These are phyloP conservation scores for Crocuta crocuta DNA, from an alignment of 2,113 vertebrate species.

Conservation along the genomic window DNA sequence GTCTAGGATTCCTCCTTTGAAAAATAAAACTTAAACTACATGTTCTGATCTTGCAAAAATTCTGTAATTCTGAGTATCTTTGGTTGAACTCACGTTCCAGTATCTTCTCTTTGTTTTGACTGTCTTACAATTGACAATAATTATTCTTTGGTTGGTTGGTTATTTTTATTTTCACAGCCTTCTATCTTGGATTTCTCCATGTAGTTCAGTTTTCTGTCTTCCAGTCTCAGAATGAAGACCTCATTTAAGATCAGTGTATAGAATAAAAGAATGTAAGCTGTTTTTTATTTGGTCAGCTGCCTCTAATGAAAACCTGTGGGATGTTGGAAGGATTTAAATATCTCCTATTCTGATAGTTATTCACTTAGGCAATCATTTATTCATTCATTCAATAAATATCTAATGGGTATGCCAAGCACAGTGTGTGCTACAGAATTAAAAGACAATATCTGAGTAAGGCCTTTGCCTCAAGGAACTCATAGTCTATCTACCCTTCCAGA, in stretches of 20 bases:
- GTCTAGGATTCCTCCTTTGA: not conserved
- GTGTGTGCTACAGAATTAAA: not conserved
- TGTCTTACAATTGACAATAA: not conserved
- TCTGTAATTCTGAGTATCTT: not conserved
- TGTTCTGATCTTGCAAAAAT: not conserved
- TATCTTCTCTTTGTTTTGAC: not conserved
- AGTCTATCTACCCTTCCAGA: not conserved
- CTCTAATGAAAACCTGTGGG: not conserved
- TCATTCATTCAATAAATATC: constrained; percentile 39
- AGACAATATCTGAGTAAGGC: not conserved
- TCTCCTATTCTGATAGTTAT: not conserved
- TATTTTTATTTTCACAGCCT: not conserved
- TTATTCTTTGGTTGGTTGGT: not conserved
- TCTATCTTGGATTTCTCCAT: not conserved
- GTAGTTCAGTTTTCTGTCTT: not conserved
- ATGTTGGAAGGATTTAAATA: not conserved
- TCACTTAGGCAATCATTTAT: not conserved
- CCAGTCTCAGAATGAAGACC: not conserved
- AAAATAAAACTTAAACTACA: not conserved
- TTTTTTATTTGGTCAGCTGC: not conserved
- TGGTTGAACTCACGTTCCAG: not conserved
- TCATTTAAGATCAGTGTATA: not conserved
- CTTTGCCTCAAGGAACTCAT: not conserved
- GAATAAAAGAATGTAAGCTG: not conserved
- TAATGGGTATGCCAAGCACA: not conserved